phyloP scores from a whole-genome alignment of 2,797 vertebrate genomes.

The Megaceryle alcyon region DNA sequence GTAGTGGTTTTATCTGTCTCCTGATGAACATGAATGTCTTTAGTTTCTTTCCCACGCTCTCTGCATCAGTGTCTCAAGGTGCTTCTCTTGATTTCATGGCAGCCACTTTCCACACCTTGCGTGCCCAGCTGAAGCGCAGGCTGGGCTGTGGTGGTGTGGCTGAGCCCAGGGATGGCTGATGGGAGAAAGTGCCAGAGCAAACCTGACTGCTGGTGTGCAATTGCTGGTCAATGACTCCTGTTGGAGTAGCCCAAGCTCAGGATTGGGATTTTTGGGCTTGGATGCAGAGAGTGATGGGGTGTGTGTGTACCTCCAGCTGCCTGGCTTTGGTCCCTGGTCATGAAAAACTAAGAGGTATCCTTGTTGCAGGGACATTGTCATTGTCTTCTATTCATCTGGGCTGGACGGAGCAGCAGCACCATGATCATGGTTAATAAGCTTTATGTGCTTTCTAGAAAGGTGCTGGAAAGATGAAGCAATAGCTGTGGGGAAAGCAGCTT shows the following conservation, averaged over 20 bases:
- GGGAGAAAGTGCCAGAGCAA: neutral
- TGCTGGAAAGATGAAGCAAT: neutral
- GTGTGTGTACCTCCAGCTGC: fast-evolving
- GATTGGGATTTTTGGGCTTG: neutral
- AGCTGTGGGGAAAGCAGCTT: neutral
- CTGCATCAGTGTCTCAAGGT: neutral
- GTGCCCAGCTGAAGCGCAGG: neutral
- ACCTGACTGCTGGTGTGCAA: fast-evolving
- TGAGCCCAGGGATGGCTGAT: fast-evolving
- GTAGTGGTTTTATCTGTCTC: conserved; percentile 61
- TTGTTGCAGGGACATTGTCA: neutral
- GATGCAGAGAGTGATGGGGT: neutral
- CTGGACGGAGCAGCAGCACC: neutral
- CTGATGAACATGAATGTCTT: conserved; percentile 30
- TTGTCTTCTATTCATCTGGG: neutral
- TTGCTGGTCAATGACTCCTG: neutral
- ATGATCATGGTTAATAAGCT: neutral
- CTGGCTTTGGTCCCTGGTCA: neutral
- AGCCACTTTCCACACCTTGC: fast-evolving
- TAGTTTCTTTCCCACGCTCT: conserved; percentile 60
- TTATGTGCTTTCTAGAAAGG: neutral
- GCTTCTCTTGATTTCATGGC: neutral
- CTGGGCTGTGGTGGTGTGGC: fast-evolving
- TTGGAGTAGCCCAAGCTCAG: neutral
- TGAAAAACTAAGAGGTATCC: neutral